Evolutionary conservation across 2,888 invertebrate species (phyloP).

Genomic region (Nineta flava): DNA sequence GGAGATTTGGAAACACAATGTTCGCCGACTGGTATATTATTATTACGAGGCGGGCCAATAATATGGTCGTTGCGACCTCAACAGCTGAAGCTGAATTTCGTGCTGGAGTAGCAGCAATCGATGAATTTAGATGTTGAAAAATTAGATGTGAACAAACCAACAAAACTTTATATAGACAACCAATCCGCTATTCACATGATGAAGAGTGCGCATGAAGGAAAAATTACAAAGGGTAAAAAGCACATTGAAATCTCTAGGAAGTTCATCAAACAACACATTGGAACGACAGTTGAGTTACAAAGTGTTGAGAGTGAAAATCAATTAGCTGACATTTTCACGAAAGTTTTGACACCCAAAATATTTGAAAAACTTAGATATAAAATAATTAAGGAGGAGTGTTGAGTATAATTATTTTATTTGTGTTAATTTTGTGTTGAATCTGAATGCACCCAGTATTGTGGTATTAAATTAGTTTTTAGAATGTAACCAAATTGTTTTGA

Average conservation of each 20-base stretch:
- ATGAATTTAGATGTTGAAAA: constrained; percentile 8
- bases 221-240: constrained; percentile 12
- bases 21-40: constrained; percentile 17
- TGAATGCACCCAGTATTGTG: too few relatives aligned
- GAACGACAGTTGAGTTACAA: background rate
- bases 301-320: constrained; percentile 7
- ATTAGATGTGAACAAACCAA: constrained; percentile 4
- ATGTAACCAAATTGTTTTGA: too few relatives aligned
- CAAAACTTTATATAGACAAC: constrained; percentile 8
- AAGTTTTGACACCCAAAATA: constrained; percentile 3
- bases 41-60: constrained; percentile 16
- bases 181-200: constrained; percentile 10
- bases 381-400: constrained; percentile 6
- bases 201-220: constrained; percentile 9
- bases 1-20: constrained; percentile 11
- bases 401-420: too few relatives aligned
- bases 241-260: constrained; percentile 25
- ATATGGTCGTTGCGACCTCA: constrained; percentile 13
- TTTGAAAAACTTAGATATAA: constrained; percentile 3
- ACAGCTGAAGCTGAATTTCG: constrained; percentile 14
- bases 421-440: too few relatives aligned
- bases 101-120: constrained; percentile 9
- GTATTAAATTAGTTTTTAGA: too few relatives aligned
- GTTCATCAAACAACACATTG: constrained; percentile 5
- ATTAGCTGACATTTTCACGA: constrained; percentile 11